Percentiles rank a stretch among this genome's conserved stretches.
Conservation (phyloP, 2,113 vertebrate species). For the Martes martes region DNA sequence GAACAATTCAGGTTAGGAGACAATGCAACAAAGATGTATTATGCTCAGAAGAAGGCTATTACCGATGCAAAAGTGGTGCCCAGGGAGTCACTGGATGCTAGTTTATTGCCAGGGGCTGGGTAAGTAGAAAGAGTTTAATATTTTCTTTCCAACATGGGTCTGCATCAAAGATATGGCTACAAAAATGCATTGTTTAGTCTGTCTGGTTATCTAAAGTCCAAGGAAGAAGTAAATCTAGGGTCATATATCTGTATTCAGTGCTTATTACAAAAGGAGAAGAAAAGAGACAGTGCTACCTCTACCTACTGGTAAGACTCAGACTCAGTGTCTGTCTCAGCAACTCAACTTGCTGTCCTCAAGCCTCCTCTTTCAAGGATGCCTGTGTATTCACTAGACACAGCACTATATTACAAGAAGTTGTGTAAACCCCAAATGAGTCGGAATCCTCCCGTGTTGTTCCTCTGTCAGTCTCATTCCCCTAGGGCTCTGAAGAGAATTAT, state of each 20-base stretch:
- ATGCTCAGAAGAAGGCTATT: slow-evolving; percentile 40
- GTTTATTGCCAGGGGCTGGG: not conserved
- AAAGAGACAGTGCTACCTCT: not conserved
- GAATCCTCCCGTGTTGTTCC: rapidly evolving
- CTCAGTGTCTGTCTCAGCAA: not conserved
- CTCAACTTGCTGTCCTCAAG: not conserved
- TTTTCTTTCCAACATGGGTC: slow-evolving; percentile 26
- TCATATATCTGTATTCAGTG: not conserved
- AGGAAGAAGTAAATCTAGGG: not conserved
- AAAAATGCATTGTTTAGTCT: not conserved
- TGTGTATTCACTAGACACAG: not conserved
- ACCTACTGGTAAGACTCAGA: rapidly evolving
- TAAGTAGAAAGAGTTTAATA: not conserved
- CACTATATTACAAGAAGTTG: not conserved
- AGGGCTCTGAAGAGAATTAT: not conserved
- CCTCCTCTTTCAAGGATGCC: not conserved
- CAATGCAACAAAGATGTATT: not conserved
- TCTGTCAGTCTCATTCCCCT: not conserved
- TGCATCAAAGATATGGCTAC: not conserved
- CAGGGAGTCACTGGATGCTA: not conserved
- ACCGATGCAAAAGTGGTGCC: not conserved
- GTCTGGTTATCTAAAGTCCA: not conserved
- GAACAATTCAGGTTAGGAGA: not conserved
- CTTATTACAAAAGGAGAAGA: not conserved
- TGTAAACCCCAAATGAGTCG: not conserved